Evolutionary conservation across 1,140 invertebrate species (phyloP), one percentile per base, ranked within the genome.

Genomic region (Oryzaephilus surinamensis): DNA sequence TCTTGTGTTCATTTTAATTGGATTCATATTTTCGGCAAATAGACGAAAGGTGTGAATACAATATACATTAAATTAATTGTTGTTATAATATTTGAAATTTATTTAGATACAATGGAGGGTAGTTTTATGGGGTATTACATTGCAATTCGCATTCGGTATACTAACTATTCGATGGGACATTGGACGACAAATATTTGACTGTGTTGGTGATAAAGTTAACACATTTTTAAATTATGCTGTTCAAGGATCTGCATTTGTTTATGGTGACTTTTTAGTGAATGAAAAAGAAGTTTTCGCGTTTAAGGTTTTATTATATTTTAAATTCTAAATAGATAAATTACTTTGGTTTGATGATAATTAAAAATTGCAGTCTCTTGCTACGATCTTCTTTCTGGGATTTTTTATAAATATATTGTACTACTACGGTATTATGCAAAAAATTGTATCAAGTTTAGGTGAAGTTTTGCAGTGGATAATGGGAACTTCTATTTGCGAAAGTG

Each of bases 321-420:
- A 12, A 10, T 36, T 7, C 10, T 26, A 26, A 26, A 17, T 10
- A n/a, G 14, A 4, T 11, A 8, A 11, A 8, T 36, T 16, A 18
- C 12, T 15, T 13, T 3, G 7, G 11, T 27, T 15, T 36, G 7
- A 14, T 6, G 12, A 24, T 13, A 20, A 10, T 8, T 7, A 43
- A 42, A 8, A 28, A 43, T 67, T 71, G 28, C 59, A 88, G 84
- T 71, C 77, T 1, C 62, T 93, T 11, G 78, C 87, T 1, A 84
- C 91, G 0, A 88, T 95, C 31, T 89, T 88, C 64, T 95, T 93
- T 70, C 84, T 95, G 55, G 84, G 84, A 53, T 89, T 92, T 60
- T 64, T 85, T 41, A 80, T 93, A 8, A 82, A 87, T 52, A 73
- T 96, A 7, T 62, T 95, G 7, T 94, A 89, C 62, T 91, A 92